Evolutionary conservation across 2,888 invertebrate genomes (phyloP), one percentile per base, ranked within the genome.

Genomic region (Gandaritis pyraliata): DNA sequence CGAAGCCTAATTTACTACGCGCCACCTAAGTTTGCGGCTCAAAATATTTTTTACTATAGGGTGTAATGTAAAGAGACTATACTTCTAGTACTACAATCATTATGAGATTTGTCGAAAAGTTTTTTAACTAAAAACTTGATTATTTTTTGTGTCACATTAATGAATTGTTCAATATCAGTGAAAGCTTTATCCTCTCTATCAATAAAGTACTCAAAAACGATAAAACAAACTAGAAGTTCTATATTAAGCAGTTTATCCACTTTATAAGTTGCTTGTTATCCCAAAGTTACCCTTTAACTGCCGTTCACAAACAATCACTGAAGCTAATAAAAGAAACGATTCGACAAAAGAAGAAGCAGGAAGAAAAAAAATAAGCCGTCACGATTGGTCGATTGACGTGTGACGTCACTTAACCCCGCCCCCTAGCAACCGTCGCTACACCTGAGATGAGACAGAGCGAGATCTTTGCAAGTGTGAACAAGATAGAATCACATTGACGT

Each of bases 371-470:
- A 81, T 75, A 68, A 64, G 65, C 66, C 74, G 56, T 72, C 68
- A 65, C 73, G 80, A 90, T 91, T 92, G 90, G 91, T 74, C 77
- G 81, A 76, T 74, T 70, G 72, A 53, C 68, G 67, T 50, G 84
- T 91, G 90, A 92, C 90, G 92, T 92, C 91, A 92, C 77, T 58
- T 63, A 62, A 82, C 85, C 78, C 84, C 92, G 90, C 92, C 92
- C 91, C 92, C 79, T 91, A 85, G 86, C 90, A 88, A 92, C 92
- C 81, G 88, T 90, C 86, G 83, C 90, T 84, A 87, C 82, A 86
- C 85, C 83, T 83, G 92, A 92, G 92, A 92, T 89, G 87, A 90
- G 85, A 82, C 78, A 64, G 82, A 85, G 77, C 71, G 84, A 82
- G 85, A 84, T 81, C 75, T 72, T 72, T 73, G 68, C 69, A 77